Evolutionary conservation across 2,888 invertebrate species (phyloP).

Genomic region (Frankliniella intonsa): DNA sequence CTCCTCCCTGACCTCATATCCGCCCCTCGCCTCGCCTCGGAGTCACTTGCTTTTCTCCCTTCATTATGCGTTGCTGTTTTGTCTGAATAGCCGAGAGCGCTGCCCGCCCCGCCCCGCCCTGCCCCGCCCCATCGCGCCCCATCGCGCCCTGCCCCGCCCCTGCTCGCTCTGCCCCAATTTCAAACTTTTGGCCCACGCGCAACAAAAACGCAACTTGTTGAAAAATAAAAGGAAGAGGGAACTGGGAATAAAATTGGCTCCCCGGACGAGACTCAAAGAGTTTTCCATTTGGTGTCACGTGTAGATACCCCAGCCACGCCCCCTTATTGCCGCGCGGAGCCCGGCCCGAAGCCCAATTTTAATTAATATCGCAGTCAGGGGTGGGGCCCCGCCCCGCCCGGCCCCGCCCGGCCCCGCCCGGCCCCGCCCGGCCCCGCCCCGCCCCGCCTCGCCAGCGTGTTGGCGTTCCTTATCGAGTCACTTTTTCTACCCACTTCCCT

Average conservation of each 20-base stretch:
- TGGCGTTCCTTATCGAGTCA: not conserved
- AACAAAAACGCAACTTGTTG: not conserved
- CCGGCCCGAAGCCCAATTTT: not conserved
- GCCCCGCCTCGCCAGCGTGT: not conserved
- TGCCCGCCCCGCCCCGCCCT: not conserved
- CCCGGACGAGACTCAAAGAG: not conserved
- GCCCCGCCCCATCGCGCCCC: no score
- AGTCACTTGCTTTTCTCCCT: no score
- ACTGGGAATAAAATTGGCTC: not conserved
- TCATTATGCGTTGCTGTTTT: no score
- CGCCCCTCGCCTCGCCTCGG: no score
- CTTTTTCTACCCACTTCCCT: no score
- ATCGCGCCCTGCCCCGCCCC: not conserved
- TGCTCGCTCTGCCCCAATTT: no score
- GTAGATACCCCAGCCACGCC: no score
- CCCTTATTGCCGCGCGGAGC: not conserved
- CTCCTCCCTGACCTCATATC: no score
- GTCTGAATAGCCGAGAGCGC: not conserved
- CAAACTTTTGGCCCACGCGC: no score
- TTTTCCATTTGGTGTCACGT: not conserved
- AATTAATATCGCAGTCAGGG: constrained; percentile 3
- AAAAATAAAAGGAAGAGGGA: not conserved
- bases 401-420: not conserved
- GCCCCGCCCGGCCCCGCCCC: no score
- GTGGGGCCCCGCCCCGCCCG: not conserved